phyloP scores from a whole-genome alignment of 2,797 vertebrate species.

The Podargus strigoides region DNA sequence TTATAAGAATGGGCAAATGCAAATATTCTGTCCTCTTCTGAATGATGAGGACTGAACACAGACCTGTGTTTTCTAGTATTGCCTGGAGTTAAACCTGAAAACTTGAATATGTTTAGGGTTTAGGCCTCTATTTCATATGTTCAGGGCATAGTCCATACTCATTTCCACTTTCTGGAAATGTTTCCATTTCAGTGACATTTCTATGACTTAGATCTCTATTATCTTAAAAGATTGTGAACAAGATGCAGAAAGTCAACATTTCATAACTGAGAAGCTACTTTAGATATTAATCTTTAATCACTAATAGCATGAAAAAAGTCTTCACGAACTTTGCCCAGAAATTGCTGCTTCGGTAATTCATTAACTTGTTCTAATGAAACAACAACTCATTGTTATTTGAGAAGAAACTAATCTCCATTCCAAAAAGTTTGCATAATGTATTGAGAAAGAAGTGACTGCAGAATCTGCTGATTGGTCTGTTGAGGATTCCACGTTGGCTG shows the following conservation, averaged over 20 bases:
- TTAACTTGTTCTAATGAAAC: constrained; percentile 42
- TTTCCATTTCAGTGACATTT: background rate
- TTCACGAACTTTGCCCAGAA: background rate
- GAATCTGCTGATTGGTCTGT: constrained; percentile 45
- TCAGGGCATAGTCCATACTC: background rate
- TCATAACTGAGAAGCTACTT: background rate
- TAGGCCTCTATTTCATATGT: background rate
- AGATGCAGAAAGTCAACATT: background rate
- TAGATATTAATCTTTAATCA: background rate
- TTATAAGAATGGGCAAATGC: background rate
- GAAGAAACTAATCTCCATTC: constrained; percentile 34
- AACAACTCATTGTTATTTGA: constrained; percentile 9
- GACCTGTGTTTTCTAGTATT: background rate
- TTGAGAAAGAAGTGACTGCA: constrained; percentile 25
- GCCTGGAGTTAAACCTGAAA: background rate
- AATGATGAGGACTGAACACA: background rate
- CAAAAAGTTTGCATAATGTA: constrained; percentile 30
- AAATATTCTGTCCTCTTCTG: background rate
- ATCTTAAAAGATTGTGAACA: background rate
- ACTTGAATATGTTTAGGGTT: background rate
- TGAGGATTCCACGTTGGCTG: background rate
- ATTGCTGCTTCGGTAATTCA: constrained; percentile 48
- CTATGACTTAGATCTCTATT: background rate
- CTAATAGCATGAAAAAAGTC: background rate
- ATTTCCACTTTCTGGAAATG: background rate